Evolutionary conservation across 2,797 vertebrate species (phyloP), one percentile per base, ranked within the genome.

Genomic region (Falco concolor): DNA sequence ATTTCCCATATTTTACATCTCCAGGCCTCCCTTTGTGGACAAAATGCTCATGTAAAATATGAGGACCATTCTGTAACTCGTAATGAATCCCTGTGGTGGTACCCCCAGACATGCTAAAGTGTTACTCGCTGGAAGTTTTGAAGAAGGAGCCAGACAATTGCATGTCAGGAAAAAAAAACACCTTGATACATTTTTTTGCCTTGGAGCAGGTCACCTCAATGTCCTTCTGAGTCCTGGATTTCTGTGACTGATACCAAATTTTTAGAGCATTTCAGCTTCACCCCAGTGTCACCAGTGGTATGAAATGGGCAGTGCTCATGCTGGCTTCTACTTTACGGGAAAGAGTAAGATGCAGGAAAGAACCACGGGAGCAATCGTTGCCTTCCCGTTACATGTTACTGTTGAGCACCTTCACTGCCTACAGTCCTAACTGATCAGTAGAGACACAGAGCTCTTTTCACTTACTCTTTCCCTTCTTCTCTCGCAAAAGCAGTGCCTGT

Each of bases 341-440:
- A 72, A 21, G 9, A 75, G 21, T 44, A 75, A 78, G n/a, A 68
- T 20, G 30, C 6, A 18, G 38, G 8, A 40, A 70, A 57, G 75
- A 44, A 7, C 0, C 42, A 8, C 0, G 5, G 11, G 9, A 69
- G 7, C 53, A 69, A 50, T 61, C 6, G 1, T 69, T 72, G 42
- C 53, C 53, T 89, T 86, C 27, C 30, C 38, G 22, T 44, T 65
- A 44, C 18, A 5, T 50, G 22, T 17, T 64, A 15, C 9, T 45
- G 14, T 57, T 86, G n/a, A 6, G 7, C 68, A 22, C 68, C 50
- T 68, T 85, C 25, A 6, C 24, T 90, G 50, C 45, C 47, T 80
- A 14, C 40, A 56, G 8, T 79, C 44, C 28, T 54, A 54, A 8
- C 12, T 81, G 30, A 9, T 50, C 34, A 47, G 38, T 47, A 23